A percentile compares a stretch with the other conserved stretches of the same genome.
phyloP scores from a whole-genome alignment of 2,888 invertebrate genomes.

The Coenonympha arcania region DNA sequence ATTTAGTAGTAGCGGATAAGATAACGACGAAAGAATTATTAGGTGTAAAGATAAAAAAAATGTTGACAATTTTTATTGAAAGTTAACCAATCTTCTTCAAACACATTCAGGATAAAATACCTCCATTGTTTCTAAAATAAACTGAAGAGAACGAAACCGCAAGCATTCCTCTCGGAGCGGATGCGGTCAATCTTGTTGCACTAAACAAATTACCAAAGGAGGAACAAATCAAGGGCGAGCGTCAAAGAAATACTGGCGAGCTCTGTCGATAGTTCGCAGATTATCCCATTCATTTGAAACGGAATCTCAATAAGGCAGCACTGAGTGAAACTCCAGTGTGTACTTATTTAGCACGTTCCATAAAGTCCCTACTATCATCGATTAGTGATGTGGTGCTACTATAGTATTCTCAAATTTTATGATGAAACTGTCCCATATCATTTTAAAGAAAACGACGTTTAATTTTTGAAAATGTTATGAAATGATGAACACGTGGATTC shows the following conservation, averaged over 20 bases:
- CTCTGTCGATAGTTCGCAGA: slow-evolving; percentile 24
- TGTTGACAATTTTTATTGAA: too few species aligned
- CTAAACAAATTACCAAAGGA: slow-evolving; percentile 21
- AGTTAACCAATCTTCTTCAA: slow-evolving; percentile 3
- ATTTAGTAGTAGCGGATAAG: too few species aligned
- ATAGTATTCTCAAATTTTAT: slow-evolving; percentile 32
- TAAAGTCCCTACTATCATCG: slow-evolving; percentile 52
- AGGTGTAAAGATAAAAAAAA: too few species aligned
- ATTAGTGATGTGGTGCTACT: slow-evolving; percentile 36
- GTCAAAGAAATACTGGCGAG: slow-evolving; percentile 18
- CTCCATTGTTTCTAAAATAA: slow-evolving; percentile 6
- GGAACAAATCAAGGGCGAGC: slow-evolving; percentile 18
- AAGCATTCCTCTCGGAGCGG: slow-evolving; percentile 15
- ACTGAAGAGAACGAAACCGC: slow-evolving; percentile 11
- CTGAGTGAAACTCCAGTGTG: slow-evolving; percentile 38
- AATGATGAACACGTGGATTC: too few species aligned
- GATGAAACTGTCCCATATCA: too few species aligned
- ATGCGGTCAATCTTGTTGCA: slow-evolving; percentile 19
- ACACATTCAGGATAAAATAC: neutral
- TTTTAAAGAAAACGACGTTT: too few species aligned
- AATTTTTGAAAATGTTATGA: too few species aligned
- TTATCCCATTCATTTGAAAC: slow-evolving; percentile 28
- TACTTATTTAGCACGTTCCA: slow-evolving; percentile 46
- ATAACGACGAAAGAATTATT: too few species aligned
- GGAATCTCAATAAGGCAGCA: slow-evolving; percentile 33